Conservation (phyloP, 1,140 invertebrate species). For the Gyrodactylus bullatarudis region DNA sequence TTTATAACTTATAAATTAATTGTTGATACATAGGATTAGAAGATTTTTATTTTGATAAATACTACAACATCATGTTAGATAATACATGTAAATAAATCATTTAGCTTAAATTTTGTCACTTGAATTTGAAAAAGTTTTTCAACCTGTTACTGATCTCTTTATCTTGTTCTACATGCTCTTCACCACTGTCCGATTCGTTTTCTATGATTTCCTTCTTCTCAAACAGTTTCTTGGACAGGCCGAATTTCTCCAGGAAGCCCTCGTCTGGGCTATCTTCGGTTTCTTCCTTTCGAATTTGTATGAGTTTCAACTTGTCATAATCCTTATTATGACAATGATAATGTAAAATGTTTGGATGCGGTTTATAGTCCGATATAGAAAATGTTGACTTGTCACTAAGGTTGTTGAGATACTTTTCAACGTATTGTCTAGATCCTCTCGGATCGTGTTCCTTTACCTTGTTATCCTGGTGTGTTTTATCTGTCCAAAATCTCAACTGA, state of each 20-base stretch:
- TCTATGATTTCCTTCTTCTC: too few relatives aligned
- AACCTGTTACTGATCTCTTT: not conserved
- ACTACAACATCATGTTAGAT: too few relatives aligned
- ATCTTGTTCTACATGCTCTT: not conserved
- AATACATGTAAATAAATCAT: too few relatives aligned
- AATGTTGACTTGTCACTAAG: constrained; percentile 5
- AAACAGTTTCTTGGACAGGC: not conserved
- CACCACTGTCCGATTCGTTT: not conserved
- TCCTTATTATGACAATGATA: not conserved
- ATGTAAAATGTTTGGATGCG: constrained; percentile 16
- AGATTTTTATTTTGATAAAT: too few relatives aligned
- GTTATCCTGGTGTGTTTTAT: constrained; percentile 9
- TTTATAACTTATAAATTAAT: too few relatives aligned
- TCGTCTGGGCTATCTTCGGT: not conserved
- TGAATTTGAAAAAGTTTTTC: not conserved
- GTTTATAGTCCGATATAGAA: constrained; percentile 10
- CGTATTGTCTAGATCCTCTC: constrained; percentile 14
- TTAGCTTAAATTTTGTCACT: too few relatives aligned
- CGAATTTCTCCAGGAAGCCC: not conserved
- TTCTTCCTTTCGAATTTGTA: not conserved
- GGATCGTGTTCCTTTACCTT: constrained; percentile 13
- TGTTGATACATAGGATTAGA: too few relatives aligned
- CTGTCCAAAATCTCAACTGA: constrained; percentile 15
- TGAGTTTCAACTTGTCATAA: not conserved
- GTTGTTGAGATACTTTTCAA: constrained; percentile 12